Base-by-base conservation (phyloP, 2,113 vertebrate genomes). In the Cardinalis cardinalis region DNA sequence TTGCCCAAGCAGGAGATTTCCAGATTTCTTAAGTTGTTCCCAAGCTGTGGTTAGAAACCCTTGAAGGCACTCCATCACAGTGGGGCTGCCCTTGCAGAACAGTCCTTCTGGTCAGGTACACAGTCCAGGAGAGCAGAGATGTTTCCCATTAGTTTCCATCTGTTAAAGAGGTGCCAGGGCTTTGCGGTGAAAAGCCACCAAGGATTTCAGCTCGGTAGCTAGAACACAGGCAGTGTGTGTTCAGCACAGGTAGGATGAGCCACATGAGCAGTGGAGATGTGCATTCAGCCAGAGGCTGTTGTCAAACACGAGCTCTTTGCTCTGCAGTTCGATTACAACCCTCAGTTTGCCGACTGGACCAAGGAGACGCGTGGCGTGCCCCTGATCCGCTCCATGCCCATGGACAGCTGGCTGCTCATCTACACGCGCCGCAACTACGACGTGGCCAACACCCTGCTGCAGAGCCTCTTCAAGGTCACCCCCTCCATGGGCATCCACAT, bases 341-440 rank as follows among this genome's bases (percentile, higher is more conserved):
- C 98, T 3, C 96, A 96, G 49, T 68, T 91, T 18, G 99, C 98
- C 15, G 99, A 99, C 59, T 99, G 99, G 99, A 91, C 98, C 32
- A 99, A 92, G 94, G 99, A 99, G 90, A 98, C 97, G 9, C 97
- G 98, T n/a, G 98, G 98, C 2, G 16, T 97, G 0, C 96, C 97
- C 1, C 74, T 99, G 70, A 99, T 98, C 49, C 97, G 63, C 3
- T 80, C 97, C 9, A 97, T 98, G 71, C 97, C 97, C 0, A 64
- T 99, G 48, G 96, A 98, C 8, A 98, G 97, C 94, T 99, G 99
- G 99, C 34, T 99, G 16, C 20, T 99, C 55, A 59, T 99, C 71
- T 98, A 97, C 84, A 97, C 98, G 0, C 97, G 97, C 4, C 98
- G 98, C 10, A 99, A 98, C 48, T 55, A 76, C 5, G 98, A 97